phyloP scores from a whole-genome alignment of 2,797 vertebrate genomes.

The Distichodus sexfasciatus region DNA sequence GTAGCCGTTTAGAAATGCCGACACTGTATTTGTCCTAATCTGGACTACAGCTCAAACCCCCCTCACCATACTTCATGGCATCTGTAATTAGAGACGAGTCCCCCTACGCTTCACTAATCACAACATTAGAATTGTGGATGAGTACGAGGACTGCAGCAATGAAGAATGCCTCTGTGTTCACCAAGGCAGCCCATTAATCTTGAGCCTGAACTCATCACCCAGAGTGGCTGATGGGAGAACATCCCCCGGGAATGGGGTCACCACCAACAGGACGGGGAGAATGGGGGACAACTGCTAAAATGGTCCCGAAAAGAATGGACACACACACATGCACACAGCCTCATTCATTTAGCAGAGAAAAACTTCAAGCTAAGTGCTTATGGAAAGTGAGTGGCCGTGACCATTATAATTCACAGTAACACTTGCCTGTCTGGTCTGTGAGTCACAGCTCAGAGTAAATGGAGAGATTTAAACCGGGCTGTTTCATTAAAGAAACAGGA shows the following conservation, averaged over 20 bases:
- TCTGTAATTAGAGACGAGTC: not conserved
- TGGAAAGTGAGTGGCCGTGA: not conserved
- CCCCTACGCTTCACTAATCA: not conserved
- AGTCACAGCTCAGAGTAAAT: not conserved
- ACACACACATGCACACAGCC: not conserved
- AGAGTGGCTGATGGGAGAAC: not conserved
- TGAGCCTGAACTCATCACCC: not conserved
- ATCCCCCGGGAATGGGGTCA: not conserved
- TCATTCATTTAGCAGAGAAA: not conserved
- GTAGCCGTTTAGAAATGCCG: no score
- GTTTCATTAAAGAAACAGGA: not conserved
- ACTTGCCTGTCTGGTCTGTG: not conserved
- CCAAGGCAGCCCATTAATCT: not conserved
- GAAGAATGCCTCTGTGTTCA: not conserved
- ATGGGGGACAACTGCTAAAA: not conserved
- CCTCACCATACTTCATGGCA: not conserved
- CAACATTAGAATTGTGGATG: not conserved
- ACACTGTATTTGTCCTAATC: not conserved
- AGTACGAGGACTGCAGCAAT: not conserved
- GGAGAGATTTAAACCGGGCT: not conserved
- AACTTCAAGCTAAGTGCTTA: not conserved
- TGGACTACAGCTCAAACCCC: not conserved
- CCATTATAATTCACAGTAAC: slow-evolving; percentile 20
- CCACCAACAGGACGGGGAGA: not conserved
- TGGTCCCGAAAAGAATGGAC: not conserved